These are phyloP conservation scores for Leucophenga montana DNA, from an alignment of 2,888 invertebrate species.

Conservation along the genomic window DNA sequence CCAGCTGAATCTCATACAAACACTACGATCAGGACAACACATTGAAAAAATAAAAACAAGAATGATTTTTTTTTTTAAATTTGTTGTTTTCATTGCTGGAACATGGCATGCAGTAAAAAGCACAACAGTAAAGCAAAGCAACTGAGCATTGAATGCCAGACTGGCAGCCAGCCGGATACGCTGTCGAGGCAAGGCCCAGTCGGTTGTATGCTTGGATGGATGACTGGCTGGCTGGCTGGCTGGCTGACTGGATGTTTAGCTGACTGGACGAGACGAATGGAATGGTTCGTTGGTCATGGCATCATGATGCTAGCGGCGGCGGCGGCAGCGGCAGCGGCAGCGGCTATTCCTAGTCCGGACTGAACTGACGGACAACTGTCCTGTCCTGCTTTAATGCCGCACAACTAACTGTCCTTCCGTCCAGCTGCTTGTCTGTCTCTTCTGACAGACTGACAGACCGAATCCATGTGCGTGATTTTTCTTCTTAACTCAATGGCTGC, in stretches of 20 bases:
- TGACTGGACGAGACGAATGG: background rate
- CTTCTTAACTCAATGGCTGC: background rate
- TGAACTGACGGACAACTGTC: too few species aligned
- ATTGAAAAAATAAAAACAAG: background rate
- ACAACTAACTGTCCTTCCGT: too few species aligned
- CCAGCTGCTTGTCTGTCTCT: too few species aligned
- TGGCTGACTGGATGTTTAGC: constrained; percentile 22
- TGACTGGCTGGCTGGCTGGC: background rate
- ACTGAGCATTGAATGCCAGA: background rate
- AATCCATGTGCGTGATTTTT: constrained; percentile 1
- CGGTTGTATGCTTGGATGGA: constrained; percentile 14
- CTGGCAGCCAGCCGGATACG: background rate
- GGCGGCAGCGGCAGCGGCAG: too few species aligned
- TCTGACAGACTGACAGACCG: background rate
- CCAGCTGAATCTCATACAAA: too few species aligned
- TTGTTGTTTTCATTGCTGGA: constrained; percentile 14
- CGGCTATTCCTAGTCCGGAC: too few species aligned
- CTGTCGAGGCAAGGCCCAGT: background rate
- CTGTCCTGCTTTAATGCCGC: too few species aligned
- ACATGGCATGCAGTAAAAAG: constrained; percentile 1
- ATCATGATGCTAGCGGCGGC: background rate
- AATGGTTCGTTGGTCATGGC: constrained; percentile 7
- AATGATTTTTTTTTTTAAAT: background rate
- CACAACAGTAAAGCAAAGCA: background rate
- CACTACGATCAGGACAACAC: too few species aligned